These are phyloP conservation scores for Drosophila repletoides DNA, from an alignment of 1,140 invertebrate genomes.

Conservation along the genomic window DNA sequence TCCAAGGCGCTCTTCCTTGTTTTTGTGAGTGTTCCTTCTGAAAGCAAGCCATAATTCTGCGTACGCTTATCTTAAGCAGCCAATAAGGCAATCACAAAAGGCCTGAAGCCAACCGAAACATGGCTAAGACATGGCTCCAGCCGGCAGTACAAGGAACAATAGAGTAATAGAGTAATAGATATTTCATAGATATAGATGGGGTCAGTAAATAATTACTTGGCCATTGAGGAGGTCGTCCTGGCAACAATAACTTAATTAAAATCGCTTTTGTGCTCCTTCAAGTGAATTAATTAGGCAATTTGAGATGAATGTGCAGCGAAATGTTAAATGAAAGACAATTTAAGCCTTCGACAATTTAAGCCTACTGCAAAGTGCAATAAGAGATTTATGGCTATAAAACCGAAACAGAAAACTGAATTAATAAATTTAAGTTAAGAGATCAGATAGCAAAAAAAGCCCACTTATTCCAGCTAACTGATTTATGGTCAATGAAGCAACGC, in stretches of 20 bases:
- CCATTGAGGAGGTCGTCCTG: constrained; percentile 1
- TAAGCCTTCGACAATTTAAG: no score
- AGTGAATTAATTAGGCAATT: constrained; percentile 48
- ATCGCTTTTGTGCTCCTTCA: constrained; percentile 27
- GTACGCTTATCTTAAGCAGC: not conserved
- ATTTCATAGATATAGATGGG: not conserved
- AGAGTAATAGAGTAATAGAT: constrained; percentile 1
- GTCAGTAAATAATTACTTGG: constrained; percentile 15
- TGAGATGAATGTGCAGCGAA: not conserved
- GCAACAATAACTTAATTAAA: constrained; percentile 53
- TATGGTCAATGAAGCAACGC: not conserved
- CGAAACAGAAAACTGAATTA: no score
- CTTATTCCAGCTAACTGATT: not conserved
- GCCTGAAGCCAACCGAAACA: constrained; percentile 26
- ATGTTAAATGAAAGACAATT: not conserved
- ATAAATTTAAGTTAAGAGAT: no score
- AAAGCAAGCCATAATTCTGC: constrained; percentile 53
- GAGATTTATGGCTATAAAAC: not conserved
- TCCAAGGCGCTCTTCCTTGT: no score
- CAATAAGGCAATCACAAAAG: not conserved
- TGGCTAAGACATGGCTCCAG: no score
- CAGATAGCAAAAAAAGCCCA: no score
- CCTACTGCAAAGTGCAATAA: no score
- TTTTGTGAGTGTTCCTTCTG: no score
- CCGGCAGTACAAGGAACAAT: constrained; percentile 1